A percentile compares a stretch with the other conserved stretches of the same genome.
Evolutionary conservation across 2,888 invertebrate genomes (phyloP).

Genomic region (Nemurella pictetii): DNA sequence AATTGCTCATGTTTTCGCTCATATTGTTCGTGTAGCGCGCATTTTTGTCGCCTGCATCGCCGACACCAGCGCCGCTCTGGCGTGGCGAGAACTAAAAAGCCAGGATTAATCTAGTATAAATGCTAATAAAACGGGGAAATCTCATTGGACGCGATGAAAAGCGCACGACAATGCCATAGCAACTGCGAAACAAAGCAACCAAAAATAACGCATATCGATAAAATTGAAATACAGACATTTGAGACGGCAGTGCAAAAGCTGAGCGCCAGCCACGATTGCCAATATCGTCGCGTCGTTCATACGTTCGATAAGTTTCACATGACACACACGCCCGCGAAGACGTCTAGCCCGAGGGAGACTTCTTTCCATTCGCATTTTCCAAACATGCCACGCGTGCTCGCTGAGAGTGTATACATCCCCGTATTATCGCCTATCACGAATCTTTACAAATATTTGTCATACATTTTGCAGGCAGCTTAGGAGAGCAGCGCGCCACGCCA

Average conservation of each 20-base stretch:
- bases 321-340: neutral
- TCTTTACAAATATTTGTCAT: neutral
- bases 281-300: neutral
- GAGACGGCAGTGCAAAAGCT: neutral
- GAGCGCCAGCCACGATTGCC: neutral
- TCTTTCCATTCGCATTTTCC: neutral
- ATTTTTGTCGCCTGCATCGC: neutral
- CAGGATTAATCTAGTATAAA: neutral
- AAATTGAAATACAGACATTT: neutral
- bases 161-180: neutral
- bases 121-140: neutral
- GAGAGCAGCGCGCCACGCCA: neutral
- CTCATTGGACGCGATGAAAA: neutral
- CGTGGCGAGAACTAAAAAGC: no score
- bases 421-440: neutral
- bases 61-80: no score
- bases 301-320: neutral
- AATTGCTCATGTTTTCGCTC: conserved; percentile 1
- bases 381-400: neutral
- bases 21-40: neutral
- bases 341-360: neutral
- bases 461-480: neutral
- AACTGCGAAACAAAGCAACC: neutral
- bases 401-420: neutral
- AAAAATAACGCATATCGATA: neutral